phyloP scores from a whole-genome alignment of 2,113 vertebrate genomes.

The Corydoras sp. region DNA sequence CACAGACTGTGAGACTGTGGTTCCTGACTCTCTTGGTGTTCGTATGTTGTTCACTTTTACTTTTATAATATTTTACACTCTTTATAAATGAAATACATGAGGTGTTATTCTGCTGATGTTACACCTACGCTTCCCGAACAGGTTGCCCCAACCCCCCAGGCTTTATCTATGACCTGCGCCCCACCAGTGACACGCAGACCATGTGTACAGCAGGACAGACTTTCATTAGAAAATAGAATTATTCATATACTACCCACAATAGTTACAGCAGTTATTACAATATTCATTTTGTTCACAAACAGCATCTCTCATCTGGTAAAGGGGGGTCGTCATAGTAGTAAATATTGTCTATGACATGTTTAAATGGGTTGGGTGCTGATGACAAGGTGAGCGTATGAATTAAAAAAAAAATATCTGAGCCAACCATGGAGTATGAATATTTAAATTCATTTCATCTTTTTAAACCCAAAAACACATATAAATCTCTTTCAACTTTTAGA shows the following conservation, averaged over 20 bases:
- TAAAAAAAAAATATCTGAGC: too few relatives aligned
- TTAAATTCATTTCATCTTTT: too few relatives aligned
- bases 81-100: slow-evolving; percentile 34
- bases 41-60: slow-evolving; percentile 2
- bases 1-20: not conserved
- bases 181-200: slow-evolving; percentile 40
- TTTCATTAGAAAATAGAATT: slow-evolving; percentile 56
- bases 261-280: slow-evolving; percentile 61
- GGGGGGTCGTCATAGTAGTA: too few relatives aligned
- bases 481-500: too few relatives aligned
- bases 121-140: slow-evolving; percentile 9
- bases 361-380: too few relatives aligned
- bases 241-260: slow-evolving; percentile 45
- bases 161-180: not conserved
- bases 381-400: too few relatives aligned
- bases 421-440: too few relatives aligned
- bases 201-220: slow-evolving; percentile 54
- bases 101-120: slow-evolving; percentile 30
- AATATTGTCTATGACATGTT: too few relatives aligned
- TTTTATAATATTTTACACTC: slow-evolving; percentile 35
- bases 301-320: slow-evolving; percentile 36
- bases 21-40: not conserved
- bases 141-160: not conserved
- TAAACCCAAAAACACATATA: too few relatives aligned
- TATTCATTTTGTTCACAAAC: slow-evolving; percentile 58